Conservation (phyloP, 2,888 invertebrate species). For the Acrobasis consociella region DNA sequence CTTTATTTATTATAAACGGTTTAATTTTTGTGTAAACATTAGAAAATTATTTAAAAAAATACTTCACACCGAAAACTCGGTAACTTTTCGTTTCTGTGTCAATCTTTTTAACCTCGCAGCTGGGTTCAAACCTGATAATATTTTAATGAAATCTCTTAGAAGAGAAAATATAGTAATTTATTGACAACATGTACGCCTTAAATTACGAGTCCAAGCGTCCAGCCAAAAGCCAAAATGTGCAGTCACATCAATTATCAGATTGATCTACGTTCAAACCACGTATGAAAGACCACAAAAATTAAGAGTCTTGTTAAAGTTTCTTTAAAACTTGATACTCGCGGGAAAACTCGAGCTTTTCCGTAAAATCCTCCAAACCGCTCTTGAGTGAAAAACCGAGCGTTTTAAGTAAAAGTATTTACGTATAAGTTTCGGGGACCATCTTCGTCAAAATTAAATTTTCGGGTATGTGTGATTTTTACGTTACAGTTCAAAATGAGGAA, state of each 20-base stretch:
- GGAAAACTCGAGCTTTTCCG: background rate
- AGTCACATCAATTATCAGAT: background rate
- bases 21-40: too few relatives aligned
- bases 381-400: background rate
- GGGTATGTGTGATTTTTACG: background rate
- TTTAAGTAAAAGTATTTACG: background rate
- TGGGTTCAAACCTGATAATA: too few relatives aligned
- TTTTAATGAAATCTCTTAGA: too few relatives aligned
- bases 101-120: too few relatives aligned
- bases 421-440: background rate
- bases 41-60: too few relatives aligned
- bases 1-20: too few relatives aligned
- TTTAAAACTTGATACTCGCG: background rate
- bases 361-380: background rate
- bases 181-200: too few relatives aligned
- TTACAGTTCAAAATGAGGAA: background rate
- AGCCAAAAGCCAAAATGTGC: too few relatives aligned
- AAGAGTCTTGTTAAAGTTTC: background rate
- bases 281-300: background rate
- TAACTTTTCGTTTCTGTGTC: too few relatives aligned
- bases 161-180: too few relatives aligned
- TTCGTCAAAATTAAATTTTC: background rate
- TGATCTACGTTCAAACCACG: background rate
- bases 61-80: too few relatives aligned
- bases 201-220: too few relatives aligned